Evolutionary conservation across 2,113 vertebrate genomes (phyloP).

Genomic region (Colius striatus): DNA sequence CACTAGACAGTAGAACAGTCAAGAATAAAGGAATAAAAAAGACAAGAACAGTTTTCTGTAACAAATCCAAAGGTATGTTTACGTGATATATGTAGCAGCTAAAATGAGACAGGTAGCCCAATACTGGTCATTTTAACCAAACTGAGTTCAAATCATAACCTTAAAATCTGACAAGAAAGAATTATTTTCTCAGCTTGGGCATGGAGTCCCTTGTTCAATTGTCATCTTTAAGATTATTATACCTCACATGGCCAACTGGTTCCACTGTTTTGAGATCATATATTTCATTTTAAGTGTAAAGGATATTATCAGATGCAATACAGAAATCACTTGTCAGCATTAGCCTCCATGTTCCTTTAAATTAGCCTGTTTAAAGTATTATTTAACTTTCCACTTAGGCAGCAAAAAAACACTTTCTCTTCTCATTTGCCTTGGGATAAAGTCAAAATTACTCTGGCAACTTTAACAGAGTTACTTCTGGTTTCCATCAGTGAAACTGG

Average conservation of each 20-base stretch:
- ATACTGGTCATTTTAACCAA: not conserved
- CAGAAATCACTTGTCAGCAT: slow-evolving; percentile 4
- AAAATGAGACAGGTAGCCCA: not conserved
- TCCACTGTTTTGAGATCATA: not conserved
- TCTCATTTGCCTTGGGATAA: not conserved
- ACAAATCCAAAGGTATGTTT: not conserved
- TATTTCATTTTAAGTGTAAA: slow-evolving; percentile 24
- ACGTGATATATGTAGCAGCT: not conserved
- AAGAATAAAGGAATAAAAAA: not conserved
- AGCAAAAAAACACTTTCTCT: not conserved
- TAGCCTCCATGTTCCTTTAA: not conserved
- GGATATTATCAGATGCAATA: not conserved
- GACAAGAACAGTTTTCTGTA: not conserved
- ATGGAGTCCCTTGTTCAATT: not conserved
- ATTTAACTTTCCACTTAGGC: not conserved
- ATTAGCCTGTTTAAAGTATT: not conserved
- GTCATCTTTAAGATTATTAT: slow-evolving; percentile 1
- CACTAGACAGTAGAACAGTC: not conserved
- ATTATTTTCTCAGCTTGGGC: not conserved
- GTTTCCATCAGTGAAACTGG: not conserved
- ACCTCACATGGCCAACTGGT: not conserved
- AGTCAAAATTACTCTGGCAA: not conserved
- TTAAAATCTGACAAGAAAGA: not conserved
- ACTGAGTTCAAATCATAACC: not conserved
- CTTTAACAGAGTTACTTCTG: not conserved